Base-by-base conservation (phyloP, 2,113 vertebrate genomes). In the Semicossyphus pulcher region DNA sequence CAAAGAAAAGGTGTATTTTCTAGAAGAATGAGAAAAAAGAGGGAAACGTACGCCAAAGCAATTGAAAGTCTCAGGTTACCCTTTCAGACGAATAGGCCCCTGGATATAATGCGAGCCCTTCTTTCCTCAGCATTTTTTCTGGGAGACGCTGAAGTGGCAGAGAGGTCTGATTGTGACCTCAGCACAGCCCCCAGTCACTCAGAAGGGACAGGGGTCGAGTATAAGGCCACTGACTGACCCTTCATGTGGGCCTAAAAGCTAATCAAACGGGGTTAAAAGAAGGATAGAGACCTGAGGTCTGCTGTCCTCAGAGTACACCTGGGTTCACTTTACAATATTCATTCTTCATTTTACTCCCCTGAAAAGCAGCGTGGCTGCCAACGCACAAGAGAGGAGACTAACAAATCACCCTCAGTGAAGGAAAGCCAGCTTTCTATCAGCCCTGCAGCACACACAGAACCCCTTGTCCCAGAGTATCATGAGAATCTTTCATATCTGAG, bases 11-110 rank as follows among this genome's bases (percentile, higher is more conserved):
- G 37, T 76, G 48, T 37, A 45, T 83, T 80, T 79, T 44, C 36
- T 2, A 21, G 56, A 49, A 42, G 45, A 75, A 58, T 45, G 53
- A 23, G 59, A 3, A 44, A 75, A 65, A 78, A 21, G 0, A 31
- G 21, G 25, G 29, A 9, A 45, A 23, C 36, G 36, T 20, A 14
- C n/a, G 72, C 53, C 49, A 71, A 69, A 72, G 67, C 34, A 72
- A 80, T 63, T 80, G 70, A 15, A 58, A 65, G 79, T 89, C 71
- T 93, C 89, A 85, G 83, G 83, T 93, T 93, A 89, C 88, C 41
- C 23, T 72, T 54, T 71, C 36, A 53, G 49, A 80, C 47, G 61
- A 39, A 52, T 37, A 73, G 79, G 77, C 80, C 77, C 51, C 67
- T 78, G 73, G 83, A 83, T 66, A 89, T 83, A 92, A 87, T 74